A percentile compares a stretch with the other conserved stretches of the same genome.
Conservation (phyloP, 2,797 vertebrate genomes). For the Bovichtus diacanthus region DNA sequence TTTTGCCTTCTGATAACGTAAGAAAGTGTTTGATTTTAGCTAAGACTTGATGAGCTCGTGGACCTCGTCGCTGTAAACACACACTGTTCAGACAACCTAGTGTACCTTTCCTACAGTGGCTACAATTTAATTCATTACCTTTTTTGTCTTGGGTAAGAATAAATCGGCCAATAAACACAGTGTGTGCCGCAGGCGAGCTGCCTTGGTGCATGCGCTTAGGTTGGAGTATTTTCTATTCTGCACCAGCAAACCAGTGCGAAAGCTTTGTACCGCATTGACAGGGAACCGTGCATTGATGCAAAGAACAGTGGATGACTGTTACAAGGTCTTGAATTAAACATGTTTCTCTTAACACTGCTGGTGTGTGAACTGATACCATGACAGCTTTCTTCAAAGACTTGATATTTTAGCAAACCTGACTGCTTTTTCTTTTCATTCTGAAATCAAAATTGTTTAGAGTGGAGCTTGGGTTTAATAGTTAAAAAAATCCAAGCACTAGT, state of each 20-base stretch:
- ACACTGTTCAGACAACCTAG: neutral
- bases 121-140: neutral
- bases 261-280: neutral
- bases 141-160: neutral
- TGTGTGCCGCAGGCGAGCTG: neutral
- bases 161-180: neutral
- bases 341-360: neutral
- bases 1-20: conserved; percentile 31
- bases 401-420: neutral
- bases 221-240: conserved; percentile 5
- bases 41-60: neutral
- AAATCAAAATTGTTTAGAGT: neutral
- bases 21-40: conserved; percentile 16
- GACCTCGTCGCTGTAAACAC: conserved; percentile 20
- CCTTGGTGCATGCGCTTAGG: neutral
- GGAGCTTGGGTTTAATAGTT: neutral
- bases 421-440: neutral
- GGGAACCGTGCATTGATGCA: neutral
- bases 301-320: neutral
- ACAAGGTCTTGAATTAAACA: conserved; percentile 5
- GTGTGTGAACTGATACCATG: neutral
- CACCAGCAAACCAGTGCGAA: neutral
- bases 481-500: neutral
- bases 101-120: neutral
- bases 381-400: neutral